Conservation (phyloP, 2,888 invertebrate genomes). For the Polydesmus complanatus region DNA sequence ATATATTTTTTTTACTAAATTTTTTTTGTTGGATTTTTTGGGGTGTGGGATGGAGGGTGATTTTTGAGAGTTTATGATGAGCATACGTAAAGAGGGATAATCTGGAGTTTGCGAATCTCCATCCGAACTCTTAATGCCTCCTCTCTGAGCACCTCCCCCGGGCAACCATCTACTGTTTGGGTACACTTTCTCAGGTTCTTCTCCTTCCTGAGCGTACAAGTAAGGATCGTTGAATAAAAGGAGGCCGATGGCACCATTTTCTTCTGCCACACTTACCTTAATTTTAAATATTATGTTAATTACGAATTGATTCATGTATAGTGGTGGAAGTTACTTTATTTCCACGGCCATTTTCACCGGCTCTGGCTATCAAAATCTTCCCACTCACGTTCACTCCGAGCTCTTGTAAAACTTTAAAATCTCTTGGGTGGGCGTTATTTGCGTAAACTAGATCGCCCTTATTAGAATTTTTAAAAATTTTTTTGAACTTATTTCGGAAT, state of each 20-base stretch:
- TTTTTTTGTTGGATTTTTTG: no score
- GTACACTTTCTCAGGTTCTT: slow-evolving; percentile 22
- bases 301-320: no score
- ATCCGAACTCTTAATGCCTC: slow-evolving; percentile 23
- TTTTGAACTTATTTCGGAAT: no score
- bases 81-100: slow-evolving; percentile 36
- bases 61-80: no score
- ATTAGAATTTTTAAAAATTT: no score
- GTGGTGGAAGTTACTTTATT: no score
- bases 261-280: slow-evolving; percentile 29
- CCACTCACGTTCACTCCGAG: slow-evolving; percentile 29
- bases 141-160: slow-evolving; percentile 29
- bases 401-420: slow-evolving; percentile 29
- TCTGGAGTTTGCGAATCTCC: slow-evolving; percentile 40
- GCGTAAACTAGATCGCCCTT: slow-evolving; percentile 31
- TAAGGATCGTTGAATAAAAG: slow-evolving; percentile 34
- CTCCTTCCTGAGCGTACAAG: slow-evolving; percentile 28
- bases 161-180: slow-evolving; percentile 35
- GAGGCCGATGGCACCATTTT: slow-evolving; percentile 32
- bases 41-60: no score
- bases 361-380: slow-evolving; percentile 37
- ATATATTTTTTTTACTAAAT: no score
- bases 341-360: slow-evolving; percentile 36
- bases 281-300: no score
- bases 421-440: slow-evolving; percentile 34